Base-by-base conservation (phyloP, 1,140 invertebrate genomes). In the Phymorhynchus buccinoides region DNA sequence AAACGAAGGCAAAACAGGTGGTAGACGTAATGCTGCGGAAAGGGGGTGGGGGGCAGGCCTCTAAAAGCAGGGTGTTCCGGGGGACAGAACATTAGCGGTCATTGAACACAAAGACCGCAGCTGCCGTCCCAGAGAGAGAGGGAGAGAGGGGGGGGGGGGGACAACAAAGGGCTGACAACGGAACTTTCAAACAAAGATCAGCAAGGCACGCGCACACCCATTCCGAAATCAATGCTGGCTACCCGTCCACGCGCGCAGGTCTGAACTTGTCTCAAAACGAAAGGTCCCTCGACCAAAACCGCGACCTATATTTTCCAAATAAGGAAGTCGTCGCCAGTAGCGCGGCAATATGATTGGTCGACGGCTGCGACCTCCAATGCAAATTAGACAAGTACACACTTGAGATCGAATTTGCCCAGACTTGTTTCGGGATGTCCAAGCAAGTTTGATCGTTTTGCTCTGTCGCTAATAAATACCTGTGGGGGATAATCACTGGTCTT, bases 151-250 rank as follows among this genome's bases (percentile, higher is more conserved):
- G 18, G 44, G 44, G 44, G 44, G 7, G 44, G 6, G 44, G 44
- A 48, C 6, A 48, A 48, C 44, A 6, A 48, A 48, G 44, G 18
- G 44, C 44, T 48, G 44, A 18, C 44, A 48, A 18, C 44, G 35
- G 73, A 22, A 75, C 37, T 41, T 41, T 39, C 37, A 75, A 75
- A 75, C 73, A 75, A 75, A 41, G 73, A 75, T 75, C 73, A 75
- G 22, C 73, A 12, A 42, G 14, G 16, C 73, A 27, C 73, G 27
- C 73, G 73, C 37, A 41, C 73, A 12, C 73, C 35, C 7, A 42
- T 27, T 16, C 73, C 35, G 48, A 12, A 9, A 9, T 22, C 48
- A 52, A 9, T 52, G 9, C 22, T 52, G 48, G 9, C 68, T 71
- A 6, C 14, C 68, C 68, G 68, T 32, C 9, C 32, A 27, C 73